Evolutionary conservation across 2,797 vertebrate species (phyloP).

Genomic region (Pseudocheirus occidentalis): DNA sequence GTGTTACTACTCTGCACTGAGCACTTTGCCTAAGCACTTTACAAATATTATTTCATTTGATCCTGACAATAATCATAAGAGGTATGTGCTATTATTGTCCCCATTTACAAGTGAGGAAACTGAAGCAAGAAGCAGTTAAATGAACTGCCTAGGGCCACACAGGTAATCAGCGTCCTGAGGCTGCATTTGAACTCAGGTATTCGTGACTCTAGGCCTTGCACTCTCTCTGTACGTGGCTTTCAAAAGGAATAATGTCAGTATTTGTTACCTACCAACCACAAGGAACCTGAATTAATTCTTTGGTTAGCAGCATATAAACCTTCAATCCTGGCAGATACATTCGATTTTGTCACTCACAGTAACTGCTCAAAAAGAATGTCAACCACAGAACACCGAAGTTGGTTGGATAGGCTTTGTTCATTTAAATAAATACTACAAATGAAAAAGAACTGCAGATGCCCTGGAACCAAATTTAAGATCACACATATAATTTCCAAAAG

Average conservation of each 20-base stretch:
- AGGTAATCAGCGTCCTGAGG: not conserved
- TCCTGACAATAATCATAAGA: not conserved
- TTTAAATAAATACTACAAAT: not conserved
- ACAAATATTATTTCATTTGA: not conserved
- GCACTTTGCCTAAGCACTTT: not conserved
- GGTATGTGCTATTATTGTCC: not conserved
- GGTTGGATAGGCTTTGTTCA: conserved; percentile 24
- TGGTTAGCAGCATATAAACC: conserved; percentile 14
- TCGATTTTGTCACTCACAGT: not conserved
- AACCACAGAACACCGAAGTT: conserved; percentile 18
- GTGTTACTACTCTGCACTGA: not conserved
- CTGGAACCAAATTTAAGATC: conserved; percentile 46
- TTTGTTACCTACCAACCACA: not conserved
- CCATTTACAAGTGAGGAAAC: not conserved
- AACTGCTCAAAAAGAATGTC: conserved; percentile 18
- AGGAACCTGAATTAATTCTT: not conserved
- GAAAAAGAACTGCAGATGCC: not conserved
- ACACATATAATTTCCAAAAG: conserved; percentile 27
- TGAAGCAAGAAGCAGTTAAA: not conserved
- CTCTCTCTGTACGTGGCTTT: not conserved
- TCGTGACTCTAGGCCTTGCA: not conserved
- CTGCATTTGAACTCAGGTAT: not conserved
- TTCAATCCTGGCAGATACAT: not conserved
- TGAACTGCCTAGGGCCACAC: not conserved
- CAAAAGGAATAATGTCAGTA: conserved; percentile 6